Conservation (phyloP, 1,140 invertebrate genomes). For the Oscheius sp. region DNA sequence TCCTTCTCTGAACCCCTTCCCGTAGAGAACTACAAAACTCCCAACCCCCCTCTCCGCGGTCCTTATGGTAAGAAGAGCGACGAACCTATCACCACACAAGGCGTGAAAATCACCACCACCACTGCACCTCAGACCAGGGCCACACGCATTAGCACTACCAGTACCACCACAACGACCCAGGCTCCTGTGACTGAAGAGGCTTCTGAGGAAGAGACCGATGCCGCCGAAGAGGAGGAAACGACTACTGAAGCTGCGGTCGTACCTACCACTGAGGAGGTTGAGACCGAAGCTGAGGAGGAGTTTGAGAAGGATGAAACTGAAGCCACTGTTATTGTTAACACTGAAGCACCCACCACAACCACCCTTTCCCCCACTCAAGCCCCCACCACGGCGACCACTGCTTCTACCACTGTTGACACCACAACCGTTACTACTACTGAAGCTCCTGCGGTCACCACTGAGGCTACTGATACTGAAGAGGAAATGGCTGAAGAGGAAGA, state of each 20-base stretch:
- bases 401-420: not conserved
- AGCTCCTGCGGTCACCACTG: not conserved
- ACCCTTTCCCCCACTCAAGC: too few relatives aligned
- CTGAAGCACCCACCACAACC: not conserved
- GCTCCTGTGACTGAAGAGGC: too few relatives aligned
- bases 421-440: not conserved
- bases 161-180: not conserved
- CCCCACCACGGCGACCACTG: not conserved
- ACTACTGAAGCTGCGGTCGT: slow-evolving; percentile 10
- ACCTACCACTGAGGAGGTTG: not conserved
- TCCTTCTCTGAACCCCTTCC: not conserved
- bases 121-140: not conserved
- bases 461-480: slow-evolving; percentile 4
- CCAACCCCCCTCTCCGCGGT: slow-evolving; percentile 3
- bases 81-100: slow-evolving; percentile 7
- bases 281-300: too few relatives aligned
- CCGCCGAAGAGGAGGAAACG: slow-evolving; percentile 1
- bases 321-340: not conserved
- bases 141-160: not conserved
- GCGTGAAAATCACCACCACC: slow-evolving; percentile 7
- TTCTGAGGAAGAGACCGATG: slow-evolving; percentile 2
- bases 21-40: slow-evolving; percentile 15
- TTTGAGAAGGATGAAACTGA: not conserved
- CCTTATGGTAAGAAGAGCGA: slow-evolving; percentile 22
- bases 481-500: slow-evolving; percentile 1